phyloP scores from a whole-genome alignment of 2,888 invertebrate species.

The Palloptera scutellata region DNA sequence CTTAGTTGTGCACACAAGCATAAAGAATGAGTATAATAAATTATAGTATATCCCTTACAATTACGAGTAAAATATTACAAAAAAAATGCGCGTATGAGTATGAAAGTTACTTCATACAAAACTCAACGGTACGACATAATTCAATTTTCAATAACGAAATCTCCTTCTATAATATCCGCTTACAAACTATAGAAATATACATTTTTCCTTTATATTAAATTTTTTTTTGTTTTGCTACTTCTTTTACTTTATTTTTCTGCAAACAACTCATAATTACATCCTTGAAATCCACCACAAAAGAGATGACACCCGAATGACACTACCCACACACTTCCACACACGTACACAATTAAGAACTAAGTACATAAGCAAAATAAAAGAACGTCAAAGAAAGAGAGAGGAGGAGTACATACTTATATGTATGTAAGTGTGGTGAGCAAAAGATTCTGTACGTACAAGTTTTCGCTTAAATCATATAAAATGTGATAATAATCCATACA shows the following conservation, averaged over 20 bases:
- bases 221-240: not conserved
- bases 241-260: not conserved
- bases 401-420: no score
- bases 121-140: not conserved
- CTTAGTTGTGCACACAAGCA: no score
- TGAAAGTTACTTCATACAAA: no score
- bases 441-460: conserved; percentile 12
- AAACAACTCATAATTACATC: conserved; percentile 13
- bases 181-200: not conserved
- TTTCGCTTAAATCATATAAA: conserved; percentile 26
- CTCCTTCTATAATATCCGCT: not conserved
- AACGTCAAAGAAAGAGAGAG: no score
- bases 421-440: not conserved
- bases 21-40: no score
- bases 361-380: no score
- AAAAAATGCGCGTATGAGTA: no score
- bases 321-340: not conserved
- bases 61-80: no score
- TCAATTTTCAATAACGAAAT: conserved; percentile 1
- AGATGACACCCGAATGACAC: conserved; percentile 7
- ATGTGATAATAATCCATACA: conserved; percentile 29
- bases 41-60: no score
- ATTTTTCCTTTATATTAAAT: not conserved
- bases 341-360: conserved; percentile 3
- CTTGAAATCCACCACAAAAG: conserved; percentile 2